Evolutionary conservation across 1,140 invertebrate genomes (phyloP), one percentile per base, ranked within the genome.

Genomic region (Diorhabda elongata): DNA sequence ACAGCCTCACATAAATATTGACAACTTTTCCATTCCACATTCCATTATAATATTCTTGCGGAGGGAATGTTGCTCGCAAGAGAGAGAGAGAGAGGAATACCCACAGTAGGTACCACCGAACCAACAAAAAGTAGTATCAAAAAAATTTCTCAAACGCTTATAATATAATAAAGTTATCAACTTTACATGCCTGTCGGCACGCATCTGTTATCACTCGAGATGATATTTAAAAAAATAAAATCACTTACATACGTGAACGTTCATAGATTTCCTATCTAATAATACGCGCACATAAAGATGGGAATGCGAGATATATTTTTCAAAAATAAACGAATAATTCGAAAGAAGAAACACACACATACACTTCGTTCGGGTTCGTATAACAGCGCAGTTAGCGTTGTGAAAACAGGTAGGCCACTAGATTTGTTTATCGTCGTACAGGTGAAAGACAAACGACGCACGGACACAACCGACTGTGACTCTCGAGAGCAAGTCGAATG

Each of bases 11-110:
- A 65, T 65, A 65, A 65, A 65, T 65, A 65, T 58, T 65, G 56
- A 65, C 47, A 65, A 57, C 64, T 57, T 65, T 65, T 65, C 62
- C 64, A 65, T 65, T 57, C 64, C 64, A 65, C 64, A 65, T 65
- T 65, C 64, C 64, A 65, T 58, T n/a, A 43, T n/a, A 26, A 56
- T 58, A 41, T 11, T 58, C 52, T 52, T 4, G 47, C 9, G 47
- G 47, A 52, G 47, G 2, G 6, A 52, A 52, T 52, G 47, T n/a
- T n/a, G 47, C 4, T 52, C n/a, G 47, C 6, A n/a, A 52, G 6
- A n/a, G 47, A 52, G 47, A 52, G 6, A n/a, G 47, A 52, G 47
- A 52, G 47, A 52, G 47, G 47, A 8, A 52, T n/a, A 6, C 6
- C 47, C 47, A 52, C 47, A 52, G n/a, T n/a, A 8, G 47, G 47